These are phyloP conservation scores for Melitaea athalia DNA, from an alignment of 2,888 invertebrate genomes.

Conservation along the genomic window DNA sequence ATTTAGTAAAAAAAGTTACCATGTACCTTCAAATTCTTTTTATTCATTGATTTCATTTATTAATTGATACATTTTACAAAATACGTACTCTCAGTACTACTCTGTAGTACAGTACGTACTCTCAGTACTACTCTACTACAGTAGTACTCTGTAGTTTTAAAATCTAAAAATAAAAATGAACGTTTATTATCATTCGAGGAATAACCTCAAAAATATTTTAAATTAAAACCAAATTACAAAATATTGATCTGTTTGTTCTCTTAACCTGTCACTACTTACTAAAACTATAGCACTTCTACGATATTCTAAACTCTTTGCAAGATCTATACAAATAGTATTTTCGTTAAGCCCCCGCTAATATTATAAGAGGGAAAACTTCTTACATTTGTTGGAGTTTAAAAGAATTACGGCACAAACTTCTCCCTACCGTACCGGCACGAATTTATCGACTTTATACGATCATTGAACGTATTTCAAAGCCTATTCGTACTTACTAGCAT, in stretches of 20 bases:
- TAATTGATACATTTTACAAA: too few species aligned
- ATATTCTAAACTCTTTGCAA: constrained; percentile 5
- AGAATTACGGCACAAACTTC: constrained; percentile 29
- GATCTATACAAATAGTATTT: constrained; percentile 39
- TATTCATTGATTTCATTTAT: too few species aligned
- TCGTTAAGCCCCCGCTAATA: constrained; percentile 31
- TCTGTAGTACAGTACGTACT: too few species aligned
- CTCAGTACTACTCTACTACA: too few species aligned
- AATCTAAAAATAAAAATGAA: too few species aligned
- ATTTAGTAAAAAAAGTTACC: not conserved
- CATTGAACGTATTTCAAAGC: constrained; percentile 26
- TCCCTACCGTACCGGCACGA: constrained; percentile 17
- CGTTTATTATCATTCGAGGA: too few species aligned
- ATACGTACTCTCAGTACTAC: too few species aligned
- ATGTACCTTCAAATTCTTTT: not conserved
- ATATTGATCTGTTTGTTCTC: not conserved
- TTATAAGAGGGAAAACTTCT: constrained; percentile 31
- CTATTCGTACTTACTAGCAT: constrained; percentile 15
- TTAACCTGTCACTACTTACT: not conserved
- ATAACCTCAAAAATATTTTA: not conserved
- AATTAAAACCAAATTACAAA: too few species aligned
- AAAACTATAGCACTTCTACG: not conserved
- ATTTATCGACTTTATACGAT: constrained; percentile 32
- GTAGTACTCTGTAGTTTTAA: too few species aligned
- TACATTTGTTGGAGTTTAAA: constrained; percentile 35